Conservation (phyloP, 2,113 vertebrate species). For the Gracilinanus agilis region DNA sequence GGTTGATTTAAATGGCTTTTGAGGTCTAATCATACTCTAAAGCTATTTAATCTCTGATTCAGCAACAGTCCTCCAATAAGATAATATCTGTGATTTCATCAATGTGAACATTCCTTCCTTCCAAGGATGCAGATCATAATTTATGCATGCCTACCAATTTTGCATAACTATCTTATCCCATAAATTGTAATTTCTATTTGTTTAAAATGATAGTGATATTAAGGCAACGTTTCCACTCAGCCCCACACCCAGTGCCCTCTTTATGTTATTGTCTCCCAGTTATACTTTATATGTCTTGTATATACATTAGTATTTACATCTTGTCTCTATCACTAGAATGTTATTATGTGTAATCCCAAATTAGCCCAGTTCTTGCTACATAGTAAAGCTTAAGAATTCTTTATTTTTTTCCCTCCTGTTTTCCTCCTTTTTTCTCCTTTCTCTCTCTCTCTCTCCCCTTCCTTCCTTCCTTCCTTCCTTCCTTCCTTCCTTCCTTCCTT, state of each 20-base stretch:
- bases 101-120: background rate
- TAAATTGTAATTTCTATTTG: background rate
- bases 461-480: background rate
- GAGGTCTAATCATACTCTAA: background rate
- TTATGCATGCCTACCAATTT: background rate
- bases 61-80: background rate
- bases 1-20: background rate
- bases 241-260: background rate
- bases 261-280: background rate
- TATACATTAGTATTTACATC: background rate
- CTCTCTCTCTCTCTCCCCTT: background rate
- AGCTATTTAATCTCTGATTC: background rate
- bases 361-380: background rate
- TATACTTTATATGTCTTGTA: background rate
- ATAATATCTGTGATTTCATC: background rate
- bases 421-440: background rate
- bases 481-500: too few relatives aligned
- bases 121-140: background rate
- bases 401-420: background rate
- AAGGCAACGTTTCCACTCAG: constrained; percentile 51
- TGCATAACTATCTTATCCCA: background rate
- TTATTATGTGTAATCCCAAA: background rate
- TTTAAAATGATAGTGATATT: constrained; percentile 66
- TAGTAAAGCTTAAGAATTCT: background rate
- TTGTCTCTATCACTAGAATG: background rate